phyloP scores from a whole-genome alignment of 1,140 invertebrate species.

The Leptinotarsa defecta region DNA sequence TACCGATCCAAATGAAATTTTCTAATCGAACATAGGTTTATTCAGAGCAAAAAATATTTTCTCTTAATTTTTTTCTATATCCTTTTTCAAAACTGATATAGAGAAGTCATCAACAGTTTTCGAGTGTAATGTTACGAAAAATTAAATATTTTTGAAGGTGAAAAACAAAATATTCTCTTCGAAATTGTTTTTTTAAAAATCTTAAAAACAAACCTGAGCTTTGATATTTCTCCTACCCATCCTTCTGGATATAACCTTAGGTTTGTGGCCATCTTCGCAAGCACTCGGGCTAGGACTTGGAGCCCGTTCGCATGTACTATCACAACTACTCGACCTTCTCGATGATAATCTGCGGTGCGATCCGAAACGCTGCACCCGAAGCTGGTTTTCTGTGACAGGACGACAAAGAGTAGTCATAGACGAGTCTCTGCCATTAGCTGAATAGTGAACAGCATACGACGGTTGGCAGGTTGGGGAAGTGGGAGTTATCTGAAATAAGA shows the following conservation, averaged over 20 bases:
- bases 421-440: constrained; percentile 58
- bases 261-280: constrained; percentile 66
- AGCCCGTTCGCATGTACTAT: constrained; percentile 51
- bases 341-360: constrained; percentile 42
- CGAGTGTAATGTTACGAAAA: too few relatives aligned
- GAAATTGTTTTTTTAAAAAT: too few relatives aligned
- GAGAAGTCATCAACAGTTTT: too few relatives aligned
- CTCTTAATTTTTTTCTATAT: too few relatives aligned
- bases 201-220: constrained; percentile 60
- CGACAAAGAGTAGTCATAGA: constrained; percentile 44
- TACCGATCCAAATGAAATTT: too few relatives aligned
- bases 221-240: constrained; percentile 87
- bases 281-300: constrained; percentile 58
- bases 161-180: too few relatives aligned
- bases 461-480: constrained; percentile 56
- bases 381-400: constrained; percentile 50
- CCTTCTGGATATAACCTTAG: constrained; percentile 67
- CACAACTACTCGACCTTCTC: constrained; percentile 50
- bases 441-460: constrained; percentile 65
- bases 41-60: too few relatives aligned
- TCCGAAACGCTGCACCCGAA: constrained; percentile 54
- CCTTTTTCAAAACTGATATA: too few relatives aligned
- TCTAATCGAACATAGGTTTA: too few relatives aligned
- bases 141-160: too few relatives aligned
- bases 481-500: constrained; percentile 44